These are phyloP conservation scores for Megaustenia siamemsis DNA, from an alignment of 2,888 invertebrate genomes.

Conservation along the genomic window DNA sequence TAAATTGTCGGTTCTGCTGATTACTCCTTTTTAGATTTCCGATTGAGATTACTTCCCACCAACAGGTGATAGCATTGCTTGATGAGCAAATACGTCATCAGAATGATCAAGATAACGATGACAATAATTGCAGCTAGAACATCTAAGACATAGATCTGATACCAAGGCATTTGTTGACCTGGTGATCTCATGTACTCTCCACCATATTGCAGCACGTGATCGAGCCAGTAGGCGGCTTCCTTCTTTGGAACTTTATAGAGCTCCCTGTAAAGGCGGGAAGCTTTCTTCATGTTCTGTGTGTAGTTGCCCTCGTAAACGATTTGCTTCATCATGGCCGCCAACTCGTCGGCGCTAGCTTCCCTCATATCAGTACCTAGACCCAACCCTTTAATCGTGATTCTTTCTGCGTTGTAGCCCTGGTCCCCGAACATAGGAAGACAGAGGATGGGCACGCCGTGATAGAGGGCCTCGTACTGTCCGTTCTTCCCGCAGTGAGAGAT, in stretches of 20 bases:
- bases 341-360: not conserved
- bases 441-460: too few species aligned
- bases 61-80: not conserved
- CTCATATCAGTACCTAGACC: conserved; percentile 25
- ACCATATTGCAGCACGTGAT: conserved; percentile 55
- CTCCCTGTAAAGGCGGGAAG: conserved; percentile 49
- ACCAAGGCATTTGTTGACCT: too few species aligned
- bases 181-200: too few species aligned
- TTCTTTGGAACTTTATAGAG: conserved; percentile 59
- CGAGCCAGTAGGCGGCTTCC: conserved; percentile 67
- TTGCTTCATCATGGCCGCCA: conserved; percentile 6
- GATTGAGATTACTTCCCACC: too few species aligned
- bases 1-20: too few species aligned
- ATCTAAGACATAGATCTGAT: conserved; percentile 50
- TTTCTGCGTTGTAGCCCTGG: conserved; percentile 48
- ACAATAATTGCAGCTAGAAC: conserved; percentile 54
- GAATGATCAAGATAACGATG: conserved; percentile 6
- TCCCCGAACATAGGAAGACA: too few species aligned
- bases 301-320: conserved; percentile 22
- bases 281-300: conserved; percentile 50
- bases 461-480: too few species aligned
- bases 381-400: conserved; percentile 40
- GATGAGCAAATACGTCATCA: not conserved
- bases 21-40: too few species aligned
- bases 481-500: too few species aligned